These are phyloP conservation scores for Tineola bisselliella DNA, from an alignment of 2,888 invertebrate genomes.

Conservation along the genomic window DNA sequence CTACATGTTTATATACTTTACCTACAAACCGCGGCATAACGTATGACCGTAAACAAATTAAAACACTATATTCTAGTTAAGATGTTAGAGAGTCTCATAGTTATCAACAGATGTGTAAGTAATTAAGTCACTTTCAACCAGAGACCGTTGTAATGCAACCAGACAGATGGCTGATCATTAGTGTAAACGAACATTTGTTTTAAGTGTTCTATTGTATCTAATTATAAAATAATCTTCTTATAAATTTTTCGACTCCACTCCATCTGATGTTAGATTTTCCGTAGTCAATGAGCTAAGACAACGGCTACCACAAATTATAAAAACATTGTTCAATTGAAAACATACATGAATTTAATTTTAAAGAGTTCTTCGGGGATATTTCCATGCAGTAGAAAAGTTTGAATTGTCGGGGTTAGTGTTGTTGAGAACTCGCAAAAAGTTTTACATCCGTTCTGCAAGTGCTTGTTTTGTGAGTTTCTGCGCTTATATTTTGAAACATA, in stretches of 20 bases:
- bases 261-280: too few species aligned
- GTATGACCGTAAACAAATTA: not conserved
- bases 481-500: not conserved
- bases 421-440: not conserved
- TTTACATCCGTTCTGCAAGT: not conserved
- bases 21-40: too few species aligned
- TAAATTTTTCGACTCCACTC: too few species aligned
- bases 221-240: too few species aligned
- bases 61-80: not conserved
- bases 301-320: too few species aligned
- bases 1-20: too few species aligned
- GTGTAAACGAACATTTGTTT: not conserved
- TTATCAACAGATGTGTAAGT: conserved; percentile 11
- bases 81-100: not conserved
- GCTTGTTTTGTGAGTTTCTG: not conserved
- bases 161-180: conserved; percentile 9
- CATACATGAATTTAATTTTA: not conserved
- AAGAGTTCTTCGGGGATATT: not conserved
- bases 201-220: too few species aligned
- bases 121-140: conserved; percentile 3
- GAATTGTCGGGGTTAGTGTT: not conserved
- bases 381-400: not conserved
- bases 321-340: too few species aligned
- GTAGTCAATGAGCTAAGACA: too few species aligned
- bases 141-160: conserved; percentile 8